A percentile compares a stretch with the other conserved stretches of the same genome.
Evolutionary conservation across 1,140 invertebrate species (phyloP).

Genomic region (Teleopsis dalmanni): DNA sequence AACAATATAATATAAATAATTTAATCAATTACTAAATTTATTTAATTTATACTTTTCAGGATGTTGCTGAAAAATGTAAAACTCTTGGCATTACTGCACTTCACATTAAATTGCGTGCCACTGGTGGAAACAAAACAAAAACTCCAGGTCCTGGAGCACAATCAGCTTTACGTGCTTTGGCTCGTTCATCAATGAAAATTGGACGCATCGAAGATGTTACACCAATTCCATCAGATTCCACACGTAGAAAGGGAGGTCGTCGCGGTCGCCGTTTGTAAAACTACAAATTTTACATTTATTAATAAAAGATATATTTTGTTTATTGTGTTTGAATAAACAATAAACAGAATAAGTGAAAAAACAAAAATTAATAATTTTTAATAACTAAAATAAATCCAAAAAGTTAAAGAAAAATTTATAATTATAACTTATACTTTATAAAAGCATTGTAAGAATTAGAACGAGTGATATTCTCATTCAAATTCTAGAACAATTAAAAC

Average conservation of each 20-base stretch:
- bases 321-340: too few species aligned
- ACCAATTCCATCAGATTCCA: conserved; percentile 97
- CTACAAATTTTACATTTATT: too few species aligned
- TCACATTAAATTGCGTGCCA: conserved; percentile 96
- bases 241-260: conserved; percentile 98
- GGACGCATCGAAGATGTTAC: conserved; percentile 99
- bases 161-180: conserved; percentile 92
- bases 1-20: not conserved
- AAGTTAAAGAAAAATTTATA: too few species aligned
- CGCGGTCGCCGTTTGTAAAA: conserved; percentile 95
- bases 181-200: conserved; percentile 98
- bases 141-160: conserved; percentile 98
- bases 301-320: too few species aligned
- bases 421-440: too few species aligned
- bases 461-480: too few species aligned
- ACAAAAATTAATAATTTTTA: too few species aligned
- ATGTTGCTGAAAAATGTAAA: conserved; percentile 99
- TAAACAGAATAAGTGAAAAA: too few species aligned
- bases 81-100: conserved; percentile 92
- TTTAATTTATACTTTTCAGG: conserved; percentile 51
- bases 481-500: too few species aligned
- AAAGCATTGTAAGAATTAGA: too few species aligned
- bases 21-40: not conserved
- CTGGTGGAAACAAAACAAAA: conserved; percentile 97
- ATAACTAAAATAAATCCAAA: too few species aligned